Evolutionary conservation across 2,797 vertebrate species (phyloP).

Genomic region (Microcaecilia unicolor): DNA sequence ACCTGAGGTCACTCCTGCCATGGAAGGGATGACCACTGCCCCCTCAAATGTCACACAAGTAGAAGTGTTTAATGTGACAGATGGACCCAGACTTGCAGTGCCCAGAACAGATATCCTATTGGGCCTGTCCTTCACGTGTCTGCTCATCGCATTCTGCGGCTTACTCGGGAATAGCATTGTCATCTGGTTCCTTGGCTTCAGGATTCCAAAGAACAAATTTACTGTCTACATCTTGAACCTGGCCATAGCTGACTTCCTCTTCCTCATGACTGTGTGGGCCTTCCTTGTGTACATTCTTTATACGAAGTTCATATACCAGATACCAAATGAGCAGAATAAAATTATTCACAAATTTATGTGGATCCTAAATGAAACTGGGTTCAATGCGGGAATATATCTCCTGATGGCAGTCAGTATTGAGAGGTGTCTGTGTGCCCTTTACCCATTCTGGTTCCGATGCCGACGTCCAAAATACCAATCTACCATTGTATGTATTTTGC

Average conservation of each 20-base stretch:
- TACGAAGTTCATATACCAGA: too few relatives aligned
- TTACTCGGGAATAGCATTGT: conserved; percentile 10
- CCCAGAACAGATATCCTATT: too few relatives aligned
- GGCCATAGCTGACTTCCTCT: neutral
- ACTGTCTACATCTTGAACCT: conserved; percentile 19
- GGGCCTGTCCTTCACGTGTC: neutral
- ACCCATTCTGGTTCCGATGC: conserved; percentile 52
- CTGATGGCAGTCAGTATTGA: conserved; percentile 59
- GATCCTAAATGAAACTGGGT: too few relatives aligned
- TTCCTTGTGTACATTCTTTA: too few relatives aligned
- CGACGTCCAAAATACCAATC: conserved; percentile 51
- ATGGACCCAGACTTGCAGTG: too few relatives aligned
- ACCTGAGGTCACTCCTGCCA: too few relatives aligned
- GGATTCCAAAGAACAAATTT: conserved; percentile 10
- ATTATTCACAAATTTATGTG: too few relatives aligned
- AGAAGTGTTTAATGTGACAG: too few relatives aligned
- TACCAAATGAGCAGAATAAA: too few relatives aligned
- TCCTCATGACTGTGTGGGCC: conserved; percentile 12
- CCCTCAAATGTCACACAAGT: too few relatives aligned
- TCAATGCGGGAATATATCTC: conserved; percentile 52
- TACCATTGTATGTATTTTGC: conserved; percentile 32
- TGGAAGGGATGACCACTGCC: too few relatives aligned
- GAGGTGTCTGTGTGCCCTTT: conserved; percentile 50
- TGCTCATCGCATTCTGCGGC: neutral
- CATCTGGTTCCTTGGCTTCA: conserved; percentile 21